Evolutionary conservation across 1,140 invertebrate genomes (phyloP).

Genomic region (Anthonomus grandis): DNA sequence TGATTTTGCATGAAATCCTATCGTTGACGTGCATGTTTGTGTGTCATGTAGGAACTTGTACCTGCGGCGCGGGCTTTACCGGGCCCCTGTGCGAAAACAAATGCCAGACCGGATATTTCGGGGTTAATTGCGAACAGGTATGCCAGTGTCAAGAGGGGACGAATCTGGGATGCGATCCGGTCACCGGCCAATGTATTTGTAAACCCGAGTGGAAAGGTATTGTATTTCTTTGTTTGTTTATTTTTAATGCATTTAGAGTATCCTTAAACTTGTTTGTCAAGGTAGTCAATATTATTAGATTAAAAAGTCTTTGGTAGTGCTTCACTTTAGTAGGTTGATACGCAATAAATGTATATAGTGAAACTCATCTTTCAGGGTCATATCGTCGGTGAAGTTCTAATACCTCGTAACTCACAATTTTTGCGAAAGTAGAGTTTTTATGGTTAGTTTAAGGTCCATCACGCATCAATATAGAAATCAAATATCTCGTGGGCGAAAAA

Average conservation of each 20-base stretch:
- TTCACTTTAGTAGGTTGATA: no score
- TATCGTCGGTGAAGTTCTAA: no score
- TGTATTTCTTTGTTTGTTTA: not conserved
- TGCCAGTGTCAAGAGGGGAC: constrained; percentile 72
- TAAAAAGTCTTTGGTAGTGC: not conserved
- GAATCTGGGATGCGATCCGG: constrained; percentile 72
- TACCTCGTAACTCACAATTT: no score
- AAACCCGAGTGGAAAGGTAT: constrained; percentile 75
- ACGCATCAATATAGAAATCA: no score
- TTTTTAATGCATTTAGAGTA: not conserved
- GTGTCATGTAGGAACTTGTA: constrained; percentile 68
- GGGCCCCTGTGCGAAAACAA: constrained; percentile 74
- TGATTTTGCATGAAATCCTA: constrained; percentile 1
- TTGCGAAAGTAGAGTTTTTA: no score
- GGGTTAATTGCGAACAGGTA: constrained; percentile 64
- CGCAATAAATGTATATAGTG: no score
- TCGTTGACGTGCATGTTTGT: constrained; percentile 32
- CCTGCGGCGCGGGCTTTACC: constrained; percentile 80
- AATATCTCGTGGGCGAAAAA: no score
- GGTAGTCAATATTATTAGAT: not conserved
- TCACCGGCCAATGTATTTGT: constrained; percentile 81
- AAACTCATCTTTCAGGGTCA: no score
- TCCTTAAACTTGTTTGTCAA: not conserved
- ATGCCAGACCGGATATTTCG: constrained; percentile 68
- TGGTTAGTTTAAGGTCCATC: no score